phyloP scores from a whole-genome alignment of 2,113 vertebrate species.

The Heterocephalus glaber region DNA sequence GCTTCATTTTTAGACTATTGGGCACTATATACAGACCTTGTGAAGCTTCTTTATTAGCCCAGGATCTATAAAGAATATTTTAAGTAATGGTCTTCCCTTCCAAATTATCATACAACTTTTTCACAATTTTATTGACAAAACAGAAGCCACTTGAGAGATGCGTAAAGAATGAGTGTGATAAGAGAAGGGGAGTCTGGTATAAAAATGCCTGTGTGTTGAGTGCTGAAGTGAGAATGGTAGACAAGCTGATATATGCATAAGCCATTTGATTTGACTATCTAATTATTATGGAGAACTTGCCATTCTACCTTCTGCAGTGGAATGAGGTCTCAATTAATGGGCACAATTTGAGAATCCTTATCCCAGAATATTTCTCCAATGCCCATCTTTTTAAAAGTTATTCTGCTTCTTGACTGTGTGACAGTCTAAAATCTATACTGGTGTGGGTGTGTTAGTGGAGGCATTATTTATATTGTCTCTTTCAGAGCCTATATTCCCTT shows the following conservation, averaged over 20 bases:
- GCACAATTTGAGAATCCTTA: not conserved
- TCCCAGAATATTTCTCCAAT: not conserved
- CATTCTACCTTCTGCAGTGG: not conserved
- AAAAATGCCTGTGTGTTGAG: not conserved
- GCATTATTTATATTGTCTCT: not conserved
- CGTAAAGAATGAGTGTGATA: not conserved
- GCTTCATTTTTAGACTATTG: not conserved
- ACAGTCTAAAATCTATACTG: not conserved
- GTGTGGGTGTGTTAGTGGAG: not conserved
- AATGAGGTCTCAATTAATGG: not conserved
- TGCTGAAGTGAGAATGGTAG: not conserved
- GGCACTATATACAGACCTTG: not conserved
- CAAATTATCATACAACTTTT: conserved; percentile 2
- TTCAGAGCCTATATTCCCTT: not conserved
- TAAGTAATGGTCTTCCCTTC: not conserved
- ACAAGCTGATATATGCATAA: not conserved
- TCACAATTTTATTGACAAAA: not conserved
- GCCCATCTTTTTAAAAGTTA: not conserved
- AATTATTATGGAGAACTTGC: not conserved
- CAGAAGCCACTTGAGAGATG: not conserved
- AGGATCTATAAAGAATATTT: not conserved
- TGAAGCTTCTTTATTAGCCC: not conserved
- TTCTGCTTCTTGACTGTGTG: not conserved
- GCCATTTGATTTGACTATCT: not conserved
- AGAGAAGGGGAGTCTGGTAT: not conserved